Evolutionary conservation across 2,888 invertebrate genomes (phyloP).

Genomic region (Meganola albula): DNA sequence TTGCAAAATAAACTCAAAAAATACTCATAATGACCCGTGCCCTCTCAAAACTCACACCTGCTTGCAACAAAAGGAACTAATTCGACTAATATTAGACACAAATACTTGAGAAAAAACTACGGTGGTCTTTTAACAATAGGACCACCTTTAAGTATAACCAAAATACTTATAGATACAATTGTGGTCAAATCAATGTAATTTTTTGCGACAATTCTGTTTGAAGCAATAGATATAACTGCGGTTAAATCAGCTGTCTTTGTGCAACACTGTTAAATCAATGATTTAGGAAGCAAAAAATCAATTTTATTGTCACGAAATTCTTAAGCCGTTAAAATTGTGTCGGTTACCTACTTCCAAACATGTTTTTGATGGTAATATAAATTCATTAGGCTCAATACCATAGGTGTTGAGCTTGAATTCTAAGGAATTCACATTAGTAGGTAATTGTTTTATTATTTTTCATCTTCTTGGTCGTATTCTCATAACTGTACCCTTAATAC

Average conservation of each 20-base stretch:
- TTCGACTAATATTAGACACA: constrained; percentile 48
- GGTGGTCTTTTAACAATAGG: constrained; percentile 13
- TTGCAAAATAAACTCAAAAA: no score
- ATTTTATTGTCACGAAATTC: no score
- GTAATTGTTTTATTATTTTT: no score
- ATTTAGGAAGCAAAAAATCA: no score
- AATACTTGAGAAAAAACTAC: constrained; percentile 13
- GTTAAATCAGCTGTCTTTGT: constrained; percentile 1
- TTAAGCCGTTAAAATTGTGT: no score
- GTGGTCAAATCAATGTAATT: constrained; percentile 33
- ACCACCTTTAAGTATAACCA: constrained; percentile 52
- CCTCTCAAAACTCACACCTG: constrained; percentile 35
- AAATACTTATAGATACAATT: constrained; percentile 48
- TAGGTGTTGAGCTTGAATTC: no score
- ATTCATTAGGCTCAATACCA: no score
- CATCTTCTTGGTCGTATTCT: no score
- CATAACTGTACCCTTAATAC: no score
- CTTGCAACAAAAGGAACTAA: constrained; percentile 46
- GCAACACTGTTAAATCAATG: background rate
- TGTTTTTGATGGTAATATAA: no score
- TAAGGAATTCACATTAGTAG: no score
- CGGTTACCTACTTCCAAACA: no score
- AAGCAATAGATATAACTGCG: constrained; percentile 13
- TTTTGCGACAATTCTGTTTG: constrained; percentile 28
- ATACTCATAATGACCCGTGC: constrained; percentile 35